Evolutionary conservation across 2,888 invertebrate genomes (phyloP).

Genomic region (Dynastes hyllus): DNA sequence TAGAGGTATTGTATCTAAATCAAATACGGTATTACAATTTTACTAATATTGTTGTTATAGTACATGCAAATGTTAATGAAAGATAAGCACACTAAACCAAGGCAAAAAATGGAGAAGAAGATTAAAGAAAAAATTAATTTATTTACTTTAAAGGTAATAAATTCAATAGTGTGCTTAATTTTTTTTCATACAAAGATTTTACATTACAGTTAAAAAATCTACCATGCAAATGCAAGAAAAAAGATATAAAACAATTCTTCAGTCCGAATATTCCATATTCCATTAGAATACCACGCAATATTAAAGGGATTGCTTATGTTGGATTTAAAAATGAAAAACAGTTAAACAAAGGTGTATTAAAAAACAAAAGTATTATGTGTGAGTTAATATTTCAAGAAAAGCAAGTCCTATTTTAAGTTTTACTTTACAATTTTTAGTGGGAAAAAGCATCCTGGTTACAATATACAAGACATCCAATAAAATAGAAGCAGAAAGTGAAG

Average conservation of each 20-base stretch:
- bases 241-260: slow-evolving; percentile 89
- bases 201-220: slow-evolving; percentile 78
- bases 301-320: slow-evolving; percentile 92
- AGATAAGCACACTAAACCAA: slow-evolving; percentile 63
- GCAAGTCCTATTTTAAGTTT: neutral
- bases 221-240: slow-evolving; percentile 86
- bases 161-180: neutral
- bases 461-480: slow-evolving; percentile 69
- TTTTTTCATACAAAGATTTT: neutral
- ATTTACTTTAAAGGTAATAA: slow-evolving; percentile 76
- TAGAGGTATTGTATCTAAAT: slow-evolving; percentile 74
- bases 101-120: slow-evolving; percentile 68
- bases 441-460: slow-evolving; percentile 77
- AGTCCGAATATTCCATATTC: slow-evolving; percentile 85
- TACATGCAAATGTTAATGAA: slow-evolving; percentile 82
- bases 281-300: slow-evolving; percentile 84
- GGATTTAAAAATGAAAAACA: slow-evolving; percentile 90
- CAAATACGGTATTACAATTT: neutral
- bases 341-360: slow-evolving; percentile 84
- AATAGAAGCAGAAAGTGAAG: slow-evolving; percentile 55
- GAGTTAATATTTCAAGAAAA: slow-evolving; percentile 61
- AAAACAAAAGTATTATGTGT: slow-evolving; percentile 91
- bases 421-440: slow-evolving; percentile 68
- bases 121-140: slow-evolving; percentile 69
- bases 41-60: slow-evolving; percentile 68